Percentiles rank a stretch among this genome's conserved stretches.
These are phyloP conservation scores for Eugnorisma glareosa DNA, from an alignment of 2,888 invertebrate genomes.

Conservation along the genomic window DNA sequence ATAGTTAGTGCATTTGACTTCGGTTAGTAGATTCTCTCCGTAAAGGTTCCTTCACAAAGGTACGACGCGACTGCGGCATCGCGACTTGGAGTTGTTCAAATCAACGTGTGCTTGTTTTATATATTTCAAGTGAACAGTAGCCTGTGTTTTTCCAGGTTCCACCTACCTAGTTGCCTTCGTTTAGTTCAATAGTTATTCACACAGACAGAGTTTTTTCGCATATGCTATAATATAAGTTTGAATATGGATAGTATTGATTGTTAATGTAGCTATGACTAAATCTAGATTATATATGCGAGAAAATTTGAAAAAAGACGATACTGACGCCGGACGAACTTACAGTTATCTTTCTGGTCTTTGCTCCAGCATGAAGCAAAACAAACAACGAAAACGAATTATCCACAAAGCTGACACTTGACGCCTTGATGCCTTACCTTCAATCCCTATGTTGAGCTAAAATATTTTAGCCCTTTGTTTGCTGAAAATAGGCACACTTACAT, in stretches of 20 bases:
- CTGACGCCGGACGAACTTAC: neutral
- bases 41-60: neutral
- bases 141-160: neutral
- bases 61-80: no score
- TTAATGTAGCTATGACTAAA: neutral
- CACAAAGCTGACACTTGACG: neutral
- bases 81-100: neutral
- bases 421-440: neutral
- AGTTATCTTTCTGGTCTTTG: neutral
- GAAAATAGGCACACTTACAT: neutral
- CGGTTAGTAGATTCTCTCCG: neutral
- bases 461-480: neutral
- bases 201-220: neutral
- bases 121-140: neutral
- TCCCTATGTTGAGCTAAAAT: neutral
- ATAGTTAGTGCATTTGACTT: slow-evolving; percentile 10
- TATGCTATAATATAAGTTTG: no score
- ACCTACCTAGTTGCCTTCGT: neutral
- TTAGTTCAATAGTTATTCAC: neutral
- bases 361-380: neutral
- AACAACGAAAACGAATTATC: neutral
- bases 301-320: neutral
- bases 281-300: neutral
- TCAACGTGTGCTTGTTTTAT: neutral
- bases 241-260: neutral